phyloP scores from a whole-genome alignment of 35 echinoderm and acorn worm species.

The Apostichopus californicus region DNA sequence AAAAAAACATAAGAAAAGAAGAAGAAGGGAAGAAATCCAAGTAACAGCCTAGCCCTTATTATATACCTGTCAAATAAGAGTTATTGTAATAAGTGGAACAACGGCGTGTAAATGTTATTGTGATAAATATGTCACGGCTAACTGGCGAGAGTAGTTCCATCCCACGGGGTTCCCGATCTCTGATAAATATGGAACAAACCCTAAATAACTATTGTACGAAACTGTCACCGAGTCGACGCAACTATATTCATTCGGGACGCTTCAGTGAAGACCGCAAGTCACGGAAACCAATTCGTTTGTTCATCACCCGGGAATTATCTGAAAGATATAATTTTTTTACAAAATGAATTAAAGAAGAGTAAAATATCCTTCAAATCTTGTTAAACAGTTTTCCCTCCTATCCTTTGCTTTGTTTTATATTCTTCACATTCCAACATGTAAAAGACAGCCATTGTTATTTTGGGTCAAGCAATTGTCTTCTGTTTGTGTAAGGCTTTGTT shows the following conservation, averaged over 20 bases:
- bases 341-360: neutral
- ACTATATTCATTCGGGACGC: neutral
- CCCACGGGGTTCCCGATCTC: neutral
- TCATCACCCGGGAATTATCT: neutral
- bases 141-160: neutral
- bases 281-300: neutral
- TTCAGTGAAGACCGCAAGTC: neutral
- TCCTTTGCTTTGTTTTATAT: neutral
- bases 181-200: neutral
- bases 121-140: neutral
- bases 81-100: slow-evolving; percentile 39
- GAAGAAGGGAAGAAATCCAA: neutral
- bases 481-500: neutral
- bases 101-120: slow-evolving; percentile 14
- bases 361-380: neutral
- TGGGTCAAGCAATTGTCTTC: neutral
- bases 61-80: neutral
- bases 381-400: neutral
- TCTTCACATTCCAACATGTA: neutral
- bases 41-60: neutral
- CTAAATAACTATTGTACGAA: neutral
- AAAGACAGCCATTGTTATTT: neutral
- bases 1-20: neutral
- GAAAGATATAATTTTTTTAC: neutral
- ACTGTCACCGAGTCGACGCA: neutral